A percentile compares a stretch with the other conserved stretches of the same genome.
phyloP scores from a whole-genome alignment of 2,797 vertebrate genomes.

The Acrocephalus scirpaceus region DNA sequence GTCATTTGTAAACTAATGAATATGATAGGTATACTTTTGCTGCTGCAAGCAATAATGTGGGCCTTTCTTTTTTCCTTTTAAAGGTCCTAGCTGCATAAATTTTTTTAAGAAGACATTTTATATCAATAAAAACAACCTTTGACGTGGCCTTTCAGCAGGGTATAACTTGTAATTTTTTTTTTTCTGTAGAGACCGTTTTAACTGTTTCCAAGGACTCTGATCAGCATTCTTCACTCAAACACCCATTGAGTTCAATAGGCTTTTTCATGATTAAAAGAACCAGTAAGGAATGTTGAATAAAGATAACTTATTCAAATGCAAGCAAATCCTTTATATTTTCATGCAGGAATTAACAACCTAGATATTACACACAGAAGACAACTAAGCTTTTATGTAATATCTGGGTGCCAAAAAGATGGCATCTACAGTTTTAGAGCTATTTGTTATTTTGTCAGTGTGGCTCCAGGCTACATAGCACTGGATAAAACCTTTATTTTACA shows the following conservation, averaged over 20 bases:
- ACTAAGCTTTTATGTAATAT: not conserved
- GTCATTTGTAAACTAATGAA: not conserved
- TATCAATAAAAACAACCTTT: not conserved
- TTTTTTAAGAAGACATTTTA: not conserved
- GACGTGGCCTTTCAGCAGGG: not conserved
- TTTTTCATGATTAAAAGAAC: constrained; percentile 24
- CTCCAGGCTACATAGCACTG: not conserved
- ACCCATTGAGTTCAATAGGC: not conserved
- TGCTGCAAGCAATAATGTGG: not conserved
- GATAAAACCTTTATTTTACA: constrained; percentile 19
- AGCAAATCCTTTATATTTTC: constrained; percentile 10
- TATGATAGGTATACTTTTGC: not conserved
- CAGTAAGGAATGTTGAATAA: not conserved
- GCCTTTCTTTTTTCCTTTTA: not conserved
- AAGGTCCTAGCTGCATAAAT: not conserved
- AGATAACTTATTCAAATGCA: not conserved
- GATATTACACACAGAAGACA: not conserved
- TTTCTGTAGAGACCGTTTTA: not conserved
- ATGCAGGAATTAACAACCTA: not conserved
- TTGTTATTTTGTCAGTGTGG: constrained; percentile 31
- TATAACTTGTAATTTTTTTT: not conserved
- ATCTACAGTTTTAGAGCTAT: not conserved
- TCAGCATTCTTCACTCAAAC: not conserved
- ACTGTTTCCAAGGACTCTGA: not conserved
- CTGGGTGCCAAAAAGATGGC: constrained; percentile 25